Conservation (phyloP, 2,113 vertebrate species). For the Isichthys henryi region DNA sequence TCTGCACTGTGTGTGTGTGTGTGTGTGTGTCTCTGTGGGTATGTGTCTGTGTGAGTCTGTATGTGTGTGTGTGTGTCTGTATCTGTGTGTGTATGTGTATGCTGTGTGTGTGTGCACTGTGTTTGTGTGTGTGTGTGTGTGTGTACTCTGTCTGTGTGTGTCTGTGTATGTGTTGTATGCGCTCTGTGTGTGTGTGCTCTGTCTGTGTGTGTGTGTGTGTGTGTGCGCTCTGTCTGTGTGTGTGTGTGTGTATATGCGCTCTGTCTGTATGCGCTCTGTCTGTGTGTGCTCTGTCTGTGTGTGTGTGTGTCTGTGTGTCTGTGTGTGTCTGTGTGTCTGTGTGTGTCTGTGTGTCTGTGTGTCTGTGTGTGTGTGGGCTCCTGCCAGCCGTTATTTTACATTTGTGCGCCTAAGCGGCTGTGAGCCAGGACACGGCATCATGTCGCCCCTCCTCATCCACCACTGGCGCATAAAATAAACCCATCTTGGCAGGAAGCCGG, state of each 20-base stretch:
- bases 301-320: background rate
- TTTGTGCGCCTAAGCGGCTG: background rate
- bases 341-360: too few species aligned
- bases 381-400: background rate
- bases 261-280: background rate
- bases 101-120: background rate
- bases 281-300: background rate
- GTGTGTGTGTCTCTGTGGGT: too few species aligned
- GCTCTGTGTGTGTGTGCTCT: background rate
- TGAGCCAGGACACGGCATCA: background rate
- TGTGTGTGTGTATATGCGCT: too few species aligned
- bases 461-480: background rate
- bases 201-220: background rate
- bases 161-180: too few species aligned
- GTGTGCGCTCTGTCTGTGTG: background rate
- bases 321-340: background rate
- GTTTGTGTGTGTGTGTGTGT: background rate
- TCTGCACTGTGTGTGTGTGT: background rate
- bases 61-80: background rate
- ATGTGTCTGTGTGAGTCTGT: too few species aligned
- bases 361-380: background rate
- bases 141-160: too few species aligned
- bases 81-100: background rate
- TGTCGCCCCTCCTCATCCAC: background rate
- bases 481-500: conserved; percentile 17